Conservation (phyloP, 2,797 vertebrate species). For the Cyprinodon diabolis region DNA sequence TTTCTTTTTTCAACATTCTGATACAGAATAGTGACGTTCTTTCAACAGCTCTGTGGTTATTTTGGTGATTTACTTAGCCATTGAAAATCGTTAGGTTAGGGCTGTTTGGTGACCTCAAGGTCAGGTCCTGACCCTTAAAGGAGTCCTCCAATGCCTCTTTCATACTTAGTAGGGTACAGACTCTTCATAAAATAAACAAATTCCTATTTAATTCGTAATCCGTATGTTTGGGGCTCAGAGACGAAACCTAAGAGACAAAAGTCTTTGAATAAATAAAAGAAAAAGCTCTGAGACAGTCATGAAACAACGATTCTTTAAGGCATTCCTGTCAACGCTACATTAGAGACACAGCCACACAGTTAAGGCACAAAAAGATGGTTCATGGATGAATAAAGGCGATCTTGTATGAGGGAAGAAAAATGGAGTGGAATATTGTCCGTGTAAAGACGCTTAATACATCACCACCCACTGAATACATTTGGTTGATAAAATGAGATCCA, state of each 20-base stretch:
- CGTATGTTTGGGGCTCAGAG: background rate
- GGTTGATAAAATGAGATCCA: conserved; percentile 71
- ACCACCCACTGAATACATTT: conserved; percentile 64
- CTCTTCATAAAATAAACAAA: conserved; percentile 1
- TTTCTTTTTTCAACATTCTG: conserved; percentile 32
- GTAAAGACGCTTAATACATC: conserved; percentile 66
- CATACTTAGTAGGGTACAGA: conserved; percentile 3
- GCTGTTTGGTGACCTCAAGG: conserved; percentile 48
- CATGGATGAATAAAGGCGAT: conserved; percentile 33
- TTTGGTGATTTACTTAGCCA: conserved; percentile 62
- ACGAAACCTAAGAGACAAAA: too few relatives aligned
- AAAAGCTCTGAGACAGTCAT: conserved; percentile 35
- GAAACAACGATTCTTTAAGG: conserved; percentile 49
- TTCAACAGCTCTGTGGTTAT: conserved; percentile 50
- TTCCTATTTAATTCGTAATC: background rate
- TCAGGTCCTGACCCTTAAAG: conserved; percentile 51
- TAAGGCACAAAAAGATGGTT: background rate
- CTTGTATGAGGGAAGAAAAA: conserved; percentile 41
- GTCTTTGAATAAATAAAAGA: conserved; percentile 5
- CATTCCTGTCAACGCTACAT: conserved; percentile 33
- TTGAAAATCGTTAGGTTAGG: conserved; percentile 73
- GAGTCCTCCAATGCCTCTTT: conserved; percentile 43
- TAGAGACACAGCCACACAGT: conserved; percentile 13
- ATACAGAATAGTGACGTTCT: conserved; percentile 23
- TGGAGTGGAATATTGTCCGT: conserved; percentile 49